Base-by-base conservation (phyloP, 2,113 vertebrate species). In the Neodon shergylaensis region DNA sequence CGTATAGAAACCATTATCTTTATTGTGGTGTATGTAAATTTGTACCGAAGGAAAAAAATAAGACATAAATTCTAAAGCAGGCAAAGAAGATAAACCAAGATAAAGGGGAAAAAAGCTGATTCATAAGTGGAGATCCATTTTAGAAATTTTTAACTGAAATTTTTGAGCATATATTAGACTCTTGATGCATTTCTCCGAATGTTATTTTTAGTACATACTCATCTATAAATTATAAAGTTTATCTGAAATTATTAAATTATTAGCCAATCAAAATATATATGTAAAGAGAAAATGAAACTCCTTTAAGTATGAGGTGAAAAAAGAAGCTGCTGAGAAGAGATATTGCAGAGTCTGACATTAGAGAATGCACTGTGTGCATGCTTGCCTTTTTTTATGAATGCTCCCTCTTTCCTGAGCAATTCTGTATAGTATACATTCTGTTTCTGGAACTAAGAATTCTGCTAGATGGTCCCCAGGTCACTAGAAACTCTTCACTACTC, bases 361-460 rank as follows among this genome's bases (percentile, higher is more conserved):
- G 42, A 39, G 5, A 88, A 83, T 70, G 54, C 5, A 90, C 44
- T 84, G 47, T 19, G 26, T 77, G 11, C 5, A 0, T 26, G 2
- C 49, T 93, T 66, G 2, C 39, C 22, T 72, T 83, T 83, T 19
- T 72, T 83, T 79, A 19, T 82, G 10, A 54, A 54, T 33, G 54
- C 9, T 5, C 1, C 12, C 36, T 72, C 1, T 94, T 33, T 36
- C 82, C 77, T 83, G 11, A 91, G 21, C 70, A 36, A 89, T 24
- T 90, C 0, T 22, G 0, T 74, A 52, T 5, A 19, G 13, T 49
- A 49, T 2, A 90, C 90, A 26, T 91, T 87, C 12, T 91, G 88
- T 93, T 88, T 52, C 68, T 93, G 33, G 26, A 88, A 95, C 33
- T 93, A 52, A 26, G 86, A 66, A 79, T 87, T 86, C 94, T 39